Percentiles rank a stretch among this genome's conserved stretches.
phyloP scores from a whole-genome alignment of 23 tunicate genomes.

The Ascidia mentula region DNA sequence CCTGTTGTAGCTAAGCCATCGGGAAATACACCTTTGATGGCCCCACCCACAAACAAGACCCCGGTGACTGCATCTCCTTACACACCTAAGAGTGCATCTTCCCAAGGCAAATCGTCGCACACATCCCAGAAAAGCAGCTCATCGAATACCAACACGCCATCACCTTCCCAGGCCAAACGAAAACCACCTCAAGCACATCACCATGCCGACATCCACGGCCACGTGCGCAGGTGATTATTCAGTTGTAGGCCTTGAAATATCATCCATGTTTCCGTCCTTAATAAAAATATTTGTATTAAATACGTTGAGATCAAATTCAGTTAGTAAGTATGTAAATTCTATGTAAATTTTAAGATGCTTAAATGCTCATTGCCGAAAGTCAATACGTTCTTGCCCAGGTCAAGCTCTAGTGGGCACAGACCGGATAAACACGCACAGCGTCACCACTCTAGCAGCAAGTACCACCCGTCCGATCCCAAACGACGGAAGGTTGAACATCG shows the following conservation, averaged over 20 bases:
- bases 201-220: background rate
- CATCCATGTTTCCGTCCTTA: too few relatives aligned
- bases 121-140: constrained; percentile 46
- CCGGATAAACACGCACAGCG: background rate
- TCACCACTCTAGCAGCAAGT: background rate
- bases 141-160: constrained; percentile 44
- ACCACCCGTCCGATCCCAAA: constrained; percentile 9
- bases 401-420: background rate
- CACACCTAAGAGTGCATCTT: constrained; percentile 53
- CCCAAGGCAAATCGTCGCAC: constrained; percentile 26
- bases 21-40: background rate
- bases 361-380: too few relatives aligned
- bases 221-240: background rate
- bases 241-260: too few relatives aligned
- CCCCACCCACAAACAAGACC: background rate
- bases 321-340: too few relatives aligned
- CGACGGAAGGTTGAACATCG: constrained; percentile 27
- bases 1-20: background rate
- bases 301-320: too few relatives aligned
- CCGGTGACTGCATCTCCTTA: constrained; percentile 32
- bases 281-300: too few relatives aligned
- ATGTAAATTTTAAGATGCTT: too few relatives aligned
- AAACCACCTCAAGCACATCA: constrained; percentile 12
- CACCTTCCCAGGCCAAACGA: constrained; percentile 15
- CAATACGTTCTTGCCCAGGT: background rate